Evolutionary conservation across 2,113 vertebrate genomes (phyloP).

Genomic region (Phainopepla nitens): DNA sequence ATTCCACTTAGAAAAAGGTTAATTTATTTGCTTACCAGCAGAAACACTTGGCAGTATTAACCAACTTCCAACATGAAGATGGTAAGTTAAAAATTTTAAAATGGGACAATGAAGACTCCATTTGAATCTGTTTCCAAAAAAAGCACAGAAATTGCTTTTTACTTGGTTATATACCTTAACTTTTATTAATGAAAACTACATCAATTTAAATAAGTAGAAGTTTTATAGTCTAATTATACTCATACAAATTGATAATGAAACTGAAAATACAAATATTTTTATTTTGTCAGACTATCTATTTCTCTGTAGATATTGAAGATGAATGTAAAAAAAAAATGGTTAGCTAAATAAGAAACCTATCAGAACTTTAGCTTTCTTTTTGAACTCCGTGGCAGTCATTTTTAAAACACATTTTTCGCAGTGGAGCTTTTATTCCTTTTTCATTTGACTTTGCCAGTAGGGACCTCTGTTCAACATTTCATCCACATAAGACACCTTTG

Average conservation of each 20-base stretch:
- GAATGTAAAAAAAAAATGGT: neutral
- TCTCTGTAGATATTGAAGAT: neutral
- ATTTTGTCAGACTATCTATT: neutral
- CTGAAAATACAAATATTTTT: neutral
- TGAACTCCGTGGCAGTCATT: neutral
- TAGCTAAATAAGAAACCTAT: neutral
- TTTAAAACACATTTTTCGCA: neutral
- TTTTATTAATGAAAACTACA: neutral
- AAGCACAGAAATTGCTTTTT: neutral
- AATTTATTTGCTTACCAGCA: neutral
- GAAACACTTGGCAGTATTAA: neutral
- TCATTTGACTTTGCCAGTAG: slow-evolving; percentile 58
- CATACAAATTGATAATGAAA: neutral
- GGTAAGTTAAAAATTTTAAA: neutral
- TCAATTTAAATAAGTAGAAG: neutral
- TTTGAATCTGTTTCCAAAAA: neutral
- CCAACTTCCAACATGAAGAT: neutral
- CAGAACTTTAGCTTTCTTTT: neutral
- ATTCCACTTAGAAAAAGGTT: neutral
- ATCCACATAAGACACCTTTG: slow-evolving; percentile 46
- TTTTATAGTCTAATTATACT: neutral
- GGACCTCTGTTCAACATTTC: slow-evolving; percentile 25
- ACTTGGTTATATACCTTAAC: fast-evolving
- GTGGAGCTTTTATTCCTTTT: slow-evolving; percentile 2
- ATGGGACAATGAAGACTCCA: neutral